A percentile compares a stretch with the other conserved stretches of the same genome.
These are phyloP conservation scores for Mesaphorura yosii DNA, from an alignment of 1,140 invertebrate species.

Conservation along the genomic window DNA sequence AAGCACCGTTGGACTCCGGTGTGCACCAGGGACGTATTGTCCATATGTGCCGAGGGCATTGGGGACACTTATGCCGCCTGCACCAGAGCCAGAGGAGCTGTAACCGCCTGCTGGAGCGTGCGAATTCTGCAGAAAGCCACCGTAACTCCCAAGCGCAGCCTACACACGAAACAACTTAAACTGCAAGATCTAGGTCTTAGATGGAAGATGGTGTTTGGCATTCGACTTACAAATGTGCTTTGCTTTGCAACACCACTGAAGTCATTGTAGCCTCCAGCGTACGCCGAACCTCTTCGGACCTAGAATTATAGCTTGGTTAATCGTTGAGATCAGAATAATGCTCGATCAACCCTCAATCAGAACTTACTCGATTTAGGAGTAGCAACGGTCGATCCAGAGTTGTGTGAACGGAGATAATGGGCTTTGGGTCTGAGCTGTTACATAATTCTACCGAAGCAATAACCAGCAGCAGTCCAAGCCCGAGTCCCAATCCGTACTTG, in stretches of 20 bases:
- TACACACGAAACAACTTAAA: not conserved
- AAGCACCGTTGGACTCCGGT: constrained; percentile 11
- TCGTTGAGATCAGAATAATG: too few relatives aligned
- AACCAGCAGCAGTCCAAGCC: too few relatives aligned
- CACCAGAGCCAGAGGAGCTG: constrained; percentile 16
- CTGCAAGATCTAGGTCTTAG: too few relatives aligned
- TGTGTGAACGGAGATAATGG: too few relatives aligned
- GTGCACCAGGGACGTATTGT: constrained; percentile 14
- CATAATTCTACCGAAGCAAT: too few relatives aligned
- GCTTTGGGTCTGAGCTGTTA: too few relatives aligned
- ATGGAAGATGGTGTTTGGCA: too few relatives aligned
- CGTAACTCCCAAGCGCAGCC: constrained; percentile 19
- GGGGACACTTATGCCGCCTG: constrained; percentile 18
- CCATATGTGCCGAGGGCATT: constrained; percentile 22
- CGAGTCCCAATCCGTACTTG: too few relatives aligned
- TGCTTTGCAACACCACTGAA: constrained; percentile 23
- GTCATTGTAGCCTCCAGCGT: constrained; percentile 18
- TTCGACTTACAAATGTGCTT: constrained; percentile 22
- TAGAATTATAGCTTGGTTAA: too few relatives aligned
- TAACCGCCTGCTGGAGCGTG: constrained; percentile 13
- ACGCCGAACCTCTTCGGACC: constrained; percentile 18
- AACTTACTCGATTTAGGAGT: too few relatives aligned
- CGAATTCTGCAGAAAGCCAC: constrained; percentile 12
- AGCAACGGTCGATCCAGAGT: too few relatives aligned
- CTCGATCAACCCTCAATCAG: too few relatives aligned